These are phyloP conservation scores for Yponomeuta plumbellus DNA, from an alignment of 2,888 invertebrate species.

Conservation along the genomic window DNA sequence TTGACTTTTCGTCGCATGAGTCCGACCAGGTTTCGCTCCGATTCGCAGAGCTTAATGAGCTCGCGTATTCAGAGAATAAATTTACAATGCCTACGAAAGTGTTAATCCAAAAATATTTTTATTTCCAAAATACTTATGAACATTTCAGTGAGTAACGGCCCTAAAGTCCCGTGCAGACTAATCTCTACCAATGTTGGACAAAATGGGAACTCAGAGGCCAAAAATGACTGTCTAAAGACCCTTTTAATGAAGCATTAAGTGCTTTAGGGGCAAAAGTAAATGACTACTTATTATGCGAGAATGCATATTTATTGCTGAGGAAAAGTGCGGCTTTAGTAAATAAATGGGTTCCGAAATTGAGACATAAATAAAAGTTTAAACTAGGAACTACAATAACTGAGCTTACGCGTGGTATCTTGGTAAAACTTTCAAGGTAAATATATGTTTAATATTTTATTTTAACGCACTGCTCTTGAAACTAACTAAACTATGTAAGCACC, in stretches of 20 bases:
- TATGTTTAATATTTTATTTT: too few species aligned
- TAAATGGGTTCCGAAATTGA: background rate
- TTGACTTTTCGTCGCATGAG: background rate
- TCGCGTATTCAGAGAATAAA: too few species aligned
- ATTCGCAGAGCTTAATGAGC: too few species aligned
- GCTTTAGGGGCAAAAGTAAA: slow-evolving; percentile 5
- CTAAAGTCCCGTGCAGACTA: background rate
- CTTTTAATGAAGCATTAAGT: slow-evolving; percentile 12
- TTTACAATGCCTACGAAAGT: too few species aligned
- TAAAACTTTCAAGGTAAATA: too few species aligned
- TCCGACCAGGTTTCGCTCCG: too few species aligned
- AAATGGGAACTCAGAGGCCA: slow-evolving; percentile 2
- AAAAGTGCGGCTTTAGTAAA: background rate
- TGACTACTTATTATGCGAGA: slow-evolving; percentile 6
- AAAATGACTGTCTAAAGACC: slow-evolving; percentile 9
- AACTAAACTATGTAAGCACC: too few species aligned
- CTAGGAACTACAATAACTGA: background rate
- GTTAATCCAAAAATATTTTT: too few species aligned
- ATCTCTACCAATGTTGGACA: background rate
- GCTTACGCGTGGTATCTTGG: too few species aligned
- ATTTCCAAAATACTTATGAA: too few species aligned
- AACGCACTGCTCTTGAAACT: too few species aligned
- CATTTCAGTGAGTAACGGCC: background rate
- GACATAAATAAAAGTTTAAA: slow-evolving; percentile 3
- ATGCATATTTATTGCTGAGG: slow-evolving; percentile 4